These are phyloP conservation scores for Villa cingulata DNA, from an alignment of 2,888 invertebrate species.

Conservation along the genomic window DNA sequence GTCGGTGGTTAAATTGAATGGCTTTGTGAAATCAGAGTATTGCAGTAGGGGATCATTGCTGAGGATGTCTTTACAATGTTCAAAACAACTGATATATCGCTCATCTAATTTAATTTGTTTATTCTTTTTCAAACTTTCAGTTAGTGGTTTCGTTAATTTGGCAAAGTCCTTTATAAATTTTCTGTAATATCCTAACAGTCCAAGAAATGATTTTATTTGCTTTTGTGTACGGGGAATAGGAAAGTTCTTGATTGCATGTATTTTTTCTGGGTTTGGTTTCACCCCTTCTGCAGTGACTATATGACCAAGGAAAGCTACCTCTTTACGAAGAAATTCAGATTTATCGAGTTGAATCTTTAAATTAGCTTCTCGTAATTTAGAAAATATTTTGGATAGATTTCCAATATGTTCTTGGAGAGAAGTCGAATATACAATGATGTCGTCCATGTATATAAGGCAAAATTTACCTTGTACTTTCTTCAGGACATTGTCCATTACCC, in stretches of 20 bases:
- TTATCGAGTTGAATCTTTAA: constrained; percentile 20
- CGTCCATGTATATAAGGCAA: constrained; percentile 18
- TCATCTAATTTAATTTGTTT: background rate
- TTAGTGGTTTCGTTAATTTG: background rate
- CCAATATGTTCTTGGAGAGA: constrained; percentile 19
- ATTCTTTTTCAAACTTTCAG: background rate
- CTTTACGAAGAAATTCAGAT: constrained; percentile 17
- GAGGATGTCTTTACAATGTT: background rate
- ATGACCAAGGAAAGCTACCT: constrained; percentile 21
- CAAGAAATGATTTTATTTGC: constrained; percentile 17
- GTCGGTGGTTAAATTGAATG: background rate
- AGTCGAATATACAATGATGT: constrained; percentile 19
- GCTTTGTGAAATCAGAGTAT: background rate
- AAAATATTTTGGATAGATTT: constrained; percentile 16
- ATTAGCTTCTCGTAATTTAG: constrained; percentile 11
- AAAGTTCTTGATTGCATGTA: constrained; percentile 16
- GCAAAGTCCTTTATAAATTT: constrained; percentile 1
- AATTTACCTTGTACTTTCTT: constrained; percentile 14
- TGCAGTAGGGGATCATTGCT: background rate
- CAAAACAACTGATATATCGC: background rate
- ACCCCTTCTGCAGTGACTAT: constrained; percentile 21
- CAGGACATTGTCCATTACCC: constrained; percentile 15
- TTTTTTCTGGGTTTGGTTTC: constrained; percentile 21
- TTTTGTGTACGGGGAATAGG: constrained; percentile 15
- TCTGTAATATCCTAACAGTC: constrained; percentile 13